A percentile compares a stretch with the other conserved stretches of the same genome.
Conservation (phyloP, 2,888 invertebrate species). For the Oscheius sp. region DNA sequence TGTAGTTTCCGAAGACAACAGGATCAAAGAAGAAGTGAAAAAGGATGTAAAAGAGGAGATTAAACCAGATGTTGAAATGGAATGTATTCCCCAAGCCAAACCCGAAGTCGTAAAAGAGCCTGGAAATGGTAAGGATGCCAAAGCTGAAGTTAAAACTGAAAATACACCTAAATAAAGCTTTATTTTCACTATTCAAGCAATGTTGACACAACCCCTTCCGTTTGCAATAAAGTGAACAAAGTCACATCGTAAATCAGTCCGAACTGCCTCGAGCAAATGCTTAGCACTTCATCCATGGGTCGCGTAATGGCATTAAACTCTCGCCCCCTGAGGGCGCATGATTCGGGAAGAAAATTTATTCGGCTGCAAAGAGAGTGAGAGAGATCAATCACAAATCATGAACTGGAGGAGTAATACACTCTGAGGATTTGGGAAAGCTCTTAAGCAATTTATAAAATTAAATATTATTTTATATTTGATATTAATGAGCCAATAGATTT, state of each 20-base stretch:
- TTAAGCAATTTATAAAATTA: background rate
- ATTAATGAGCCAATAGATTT: background rate
- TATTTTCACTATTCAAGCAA: conserved; percentile 2
- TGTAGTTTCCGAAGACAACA: too few relatives aligned
- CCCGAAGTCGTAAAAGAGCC: background rate
- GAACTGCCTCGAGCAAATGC: conserved; percentile 28
- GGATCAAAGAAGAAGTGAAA: too few relatives aligned
- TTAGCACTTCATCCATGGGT: conserved; percentile 22
- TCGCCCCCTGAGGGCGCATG: conserved; percentile 14
- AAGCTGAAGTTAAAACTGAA: background rate
- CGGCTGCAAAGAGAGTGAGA: background rate
- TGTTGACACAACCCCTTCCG: conserved; percentile 26
- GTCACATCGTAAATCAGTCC: conserved; percentile 21
- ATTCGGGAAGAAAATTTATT: conserved; percentile 5
- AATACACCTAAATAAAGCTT: background rate
- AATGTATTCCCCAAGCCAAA: too few relatives aligned
- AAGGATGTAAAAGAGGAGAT: too few relatives aligned
- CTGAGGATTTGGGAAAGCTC: conserved; percentile 24
- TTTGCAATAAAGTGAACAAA: conserved; percentile 28
- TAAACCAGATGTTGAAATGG: too few relatives aligned
- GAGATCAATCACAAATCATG: conserved; percentile 25
- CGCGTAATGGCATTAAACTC: conserved; percentile 26
- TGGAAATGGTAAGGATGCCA: background rate
- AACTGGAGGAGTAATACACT: conserved; percentile 15
- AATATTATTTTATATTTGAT: background rate